phyloP scores from a whole-genome alignment of 2,888 invertebrate genomes.

The Lydus trimaculatus region DNA sequence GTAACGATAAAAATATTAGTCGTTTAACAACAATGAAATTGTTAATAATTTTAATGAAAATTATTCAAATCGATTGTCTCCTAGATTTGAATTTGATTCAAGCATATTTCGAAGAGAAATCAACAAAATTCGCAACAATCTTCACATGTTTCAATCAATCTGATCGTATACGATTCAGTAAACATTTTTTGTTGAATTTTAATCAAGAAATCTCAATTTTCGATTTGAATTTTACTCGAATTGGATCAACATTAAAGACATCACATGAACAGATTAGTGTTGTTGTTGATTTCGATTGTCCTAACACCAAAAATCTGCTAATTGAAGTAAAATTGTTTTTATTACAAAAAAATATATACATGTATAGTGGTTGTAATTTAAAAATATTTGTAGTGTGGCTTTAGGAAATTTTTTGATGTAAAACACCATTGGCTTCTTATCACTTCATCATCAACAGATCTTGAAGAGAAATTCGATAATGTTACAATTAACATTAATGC shows the following conservation, averaged over 20 bases:
- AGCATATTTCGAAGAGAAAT: constrained; percentile 38
- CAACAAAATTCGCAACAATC: constrained; percentile 33
- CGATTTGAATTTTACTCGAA: constrained; percentile 19
- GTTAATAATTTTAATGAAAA: background rate
- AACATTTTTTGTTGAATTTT: constrained; percentile 12
- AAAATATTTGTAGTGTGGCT: constrained; percentile 36
- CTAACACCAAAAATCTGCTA: constrained; percentile 32
- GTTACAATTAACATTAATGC: constrained; percentile 42
- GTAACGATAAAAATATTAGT: background rate
- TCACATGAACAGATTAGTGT: constrained; percentile 41
- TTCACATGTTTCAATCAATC: constrained; percentile 34
- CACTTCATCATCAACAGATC: constrained; percentile 26
- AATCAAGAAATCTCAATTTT: constrained; percentile 27
- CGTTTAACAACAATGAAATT: background rate
- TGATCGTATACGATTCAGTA: constrained; percentile 13
- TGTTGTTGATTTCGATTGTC: constrained; percentile 44
- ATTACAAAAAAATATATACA: background rate
- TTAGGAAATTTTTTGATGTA: constrained; percentile 37
- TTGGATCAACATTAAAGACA: constrained; percentile 21
- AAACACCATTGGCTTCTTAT: constrained; percentile 46
- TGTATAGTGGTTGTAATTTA: background rate
- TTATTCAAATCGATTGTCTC: constrained; percentile 23
- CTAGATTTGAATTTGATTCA: constrained; percentile 34
- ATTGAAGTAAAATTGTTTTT: constrained; percentile 31
- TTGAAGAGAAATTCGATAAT: constrained; percentile 35